Evolutionary conservation across 2,888 invertebrate species (phyloP).

Genomic region (Pasiphila rectangulata): DNA sequence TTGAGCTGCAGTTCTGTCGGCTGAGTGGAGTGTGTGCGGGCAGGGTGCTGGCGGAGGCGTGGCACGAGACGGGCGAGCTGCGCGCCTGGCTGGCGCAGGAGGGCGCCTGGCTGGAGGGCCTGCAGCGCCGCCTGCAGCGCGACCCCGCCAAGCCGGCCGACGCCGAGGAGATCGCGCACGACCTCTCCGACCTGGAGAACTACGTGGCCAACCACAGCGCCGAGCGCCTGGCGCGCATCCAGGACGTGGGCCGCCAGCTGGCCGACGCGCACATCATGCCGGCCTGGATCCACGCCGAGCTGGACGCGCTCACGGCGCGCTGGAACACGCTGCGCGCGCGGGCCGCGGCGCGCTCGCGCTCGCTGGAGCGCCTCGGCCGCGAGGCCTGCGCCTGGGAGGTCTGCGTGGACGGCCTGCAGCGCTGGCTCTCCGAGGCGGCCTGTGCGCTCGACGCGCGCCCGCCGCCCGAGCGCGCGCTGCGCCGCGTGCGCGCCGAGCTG

Average conservation of each 20-base stretch:
- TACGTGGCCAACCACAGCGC: slow-evolving; percentile 88
- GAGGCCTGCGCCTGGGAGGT: slow-evolving; percentile 90
- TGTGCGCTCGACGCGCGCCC: slow-evolving; percentile 38
- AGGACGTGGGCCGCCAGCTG: slow-evolving; percentile 87
- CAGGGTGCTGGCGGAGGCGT: slow-evolving; percentile 84
- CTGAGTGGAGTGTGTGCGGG: slow-evolving; percentile 54
- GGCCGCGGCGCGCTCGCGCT: slow-evolving; percentile 38
- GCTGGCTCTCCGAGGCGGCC: slow-evolving; percentile 85
- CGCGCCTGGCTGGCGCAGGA: slow-evolving; percentile 89
- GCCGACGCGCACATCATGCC: slow-evolving; percentile 88
- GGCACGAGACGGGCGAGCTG: slow-evolving; percentile 89
- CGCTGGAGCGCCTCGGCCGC: slow-evolving; percentile 81
- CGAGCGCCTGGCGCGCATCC: slow-evolving; percentile 86
- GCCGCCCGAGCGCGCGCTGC: too few species aligned
- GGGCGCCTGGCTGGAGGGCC: slow-evolving; percentile 87
- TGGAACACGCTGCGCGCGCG: slow-evolving; percentile 84
- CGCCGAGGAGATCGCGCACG: slow-evolving; percentile 95
- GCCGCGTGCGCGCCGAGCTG: too few species aligned
- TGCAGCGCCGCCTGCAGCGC: slow-evolving; percentile 88
- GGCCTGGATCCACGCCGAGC: slow-evolving; percentile 83
- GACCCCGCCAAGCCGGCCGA: slow-evolving; percentile 88
- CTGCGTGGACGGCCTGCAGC: slow-evolving; percentile 86
- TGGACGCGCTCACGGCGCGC: slow-evolving; percentile 82
- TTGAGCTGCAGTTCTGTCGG: too few species aligned
- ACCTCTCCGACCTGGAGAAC: slow-evolving; percentile 92